These are phyloP conservation scores for Larimichthys polyactis DNA, from an alignment of 2,113 vertebrate species.

Conservation along the genomic window DNA sequence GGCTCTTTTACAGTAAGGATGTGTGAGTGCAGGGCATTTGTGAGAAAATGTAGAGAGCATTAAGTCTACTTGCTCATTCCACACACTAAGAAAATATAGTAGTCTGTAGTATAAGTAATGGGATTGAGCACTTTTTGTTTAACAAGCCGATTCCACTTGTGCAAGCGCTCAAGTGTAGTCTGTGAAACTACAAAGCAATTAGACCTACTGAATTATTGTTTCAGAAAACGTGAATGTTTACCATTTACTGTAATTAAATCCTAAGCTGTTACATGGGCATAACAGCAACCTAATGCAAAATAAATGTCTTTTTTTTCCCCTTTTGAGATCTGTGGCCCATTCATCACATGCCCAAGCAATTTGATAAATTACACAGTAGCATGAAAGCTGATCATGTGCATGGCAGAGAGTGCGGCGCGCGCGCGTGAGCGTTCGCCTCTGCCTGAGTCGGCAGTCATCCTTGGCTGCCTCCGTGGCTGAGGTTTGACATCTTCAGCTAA, in stretches of 20 bases:
- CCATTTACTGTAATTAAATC: slow-evolving; percentile 73
- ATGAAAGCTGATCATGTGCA: slow-evolving; percentile 76
- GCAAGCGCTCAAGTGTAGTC: slow-evolving; percentile 63
- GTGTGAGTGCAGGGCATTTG: slow-evolving; percentile 60
- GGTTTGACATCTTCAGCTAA: slow-evolving; percentile 83
- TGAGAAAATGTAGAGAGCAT: slow-evolving; percentile 60
- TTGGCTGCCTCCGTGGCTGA: slow-evolving; percentile 77
- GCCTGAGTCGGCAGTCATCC: slow-evolving; percentile 75
- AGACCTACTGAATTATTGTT: slow-evolving; percentile 63
- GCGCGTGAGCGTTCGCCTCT: slow-evolving; percentile 51
- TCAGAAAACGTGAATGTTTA: slow-evolving; percentile 73
- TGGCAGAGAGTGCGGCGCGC: slow-evolving; percentile 55
- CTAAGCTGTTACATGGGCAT: slow-evolving; percentile 59
- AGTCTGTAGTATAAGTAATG: slow-evolving; percentile 54
- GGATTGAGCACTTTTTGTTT: slow-evolving; percentile 61
- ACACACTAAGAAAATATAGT: slow-evolving; percentile 42
- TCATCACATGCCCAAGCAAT: slow-evolving; percentile 77
- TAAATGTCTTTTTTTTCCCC: slow-evolving; percentile 55
- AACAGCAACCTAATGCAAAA: slow-evolving; percentile 67
- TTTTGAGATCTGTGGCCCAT: slow-evolving; percentile 70
- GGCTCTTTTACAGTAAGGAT: slow-evolving; percentile 61
- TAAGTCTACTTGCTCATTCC: slow-evolving; percentile 63
- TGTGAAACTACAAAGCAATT: slow-evolving; percentile 70
- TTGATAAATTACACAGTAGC: slow-evolving; percentile 80
- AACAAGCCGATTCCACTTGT: slow-evolving; percentile 65